Evolutionary conservation across 2,113 vertebrate genomes (phyloP).

Genomic region (Amblyornis subalaris): DNA sequence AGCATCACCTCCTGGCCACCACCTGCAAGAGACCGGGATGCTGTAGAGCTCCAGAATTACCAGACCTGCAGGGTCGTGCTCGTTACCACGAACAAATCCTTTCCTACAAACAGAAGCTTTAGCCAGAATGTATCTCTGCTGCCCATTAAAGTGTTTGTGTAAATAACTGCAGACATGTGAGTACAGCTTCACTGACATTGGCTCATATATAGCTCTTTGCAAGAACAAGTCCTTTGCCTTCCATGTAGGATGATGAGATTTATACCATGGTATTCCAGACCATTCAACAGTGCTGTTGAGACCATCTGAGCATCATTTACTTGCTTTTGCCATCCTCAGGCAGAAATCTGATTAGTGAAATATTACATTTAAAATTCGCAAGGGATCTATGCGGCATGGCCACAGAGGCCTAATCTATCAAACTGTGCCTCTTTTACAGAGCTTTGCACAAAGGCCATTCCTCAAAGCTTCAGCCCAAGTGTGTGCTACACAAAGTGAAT

Average conservation of each 20-base stretch:
- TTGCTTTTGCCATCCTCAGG: not conserved
- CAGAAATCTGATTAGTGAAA: not conserved
- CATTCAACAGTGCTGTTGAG: not conserved
- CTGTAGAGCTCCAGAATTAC: not conserved
- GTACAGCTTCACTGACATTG: not conserved
- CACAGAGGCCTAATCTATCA: not conserved
- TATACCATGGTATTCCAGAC: not conserved
- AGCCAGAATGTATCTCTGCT: not conserved
- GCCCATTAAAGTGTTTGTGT: not conserved
- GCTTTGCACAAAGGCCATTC: not conserved
- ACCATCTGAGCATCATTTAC: not conserved
- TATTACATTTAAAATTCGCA: not conserved
- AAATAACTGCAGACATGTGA: not conserved
- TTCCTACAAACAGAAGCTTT: not conserved
- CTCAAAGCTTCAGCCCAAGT: not conserved
- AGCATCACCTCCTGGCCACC: not conserved
- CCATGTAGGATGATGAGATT: not conserved
- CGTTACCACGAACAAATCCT: not conserved
- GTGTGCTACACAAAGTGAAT: not conserved
- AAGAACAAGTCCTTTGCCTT: not conserved
- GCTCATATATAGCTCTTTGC: accelerated
- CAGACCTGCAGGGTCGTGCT: not conserved
- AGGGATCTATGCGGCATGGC: not conserved
- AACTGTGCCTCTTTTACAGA: not conserved
- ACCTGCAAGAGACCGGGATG: not conserved